Conservation (phyloP, 2,888 invertebrate genomes). For the Acleris laterana region DNA sequence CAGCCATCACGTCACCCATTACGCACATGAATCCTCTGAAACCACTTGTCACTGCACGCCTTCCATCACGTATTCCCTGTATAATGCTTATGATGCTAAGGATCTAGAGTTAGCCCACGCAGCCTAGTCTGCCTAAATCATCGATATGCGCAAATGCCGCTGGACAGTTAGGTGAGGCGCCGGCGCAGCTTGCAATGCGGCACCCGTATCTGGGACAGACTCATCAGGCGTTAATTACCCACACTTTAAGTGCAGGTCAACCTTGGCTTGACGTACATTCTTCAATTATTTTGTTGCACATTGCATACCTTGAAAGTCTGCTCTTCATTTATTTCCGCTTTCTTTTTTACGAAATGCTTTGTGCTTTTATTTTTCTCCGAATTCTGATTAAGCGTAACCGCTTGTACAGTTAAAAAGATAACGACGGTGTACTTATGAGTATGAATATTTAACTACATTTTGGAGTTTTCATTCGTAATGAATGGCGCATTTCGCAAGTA, state of each 20-base stretch:
- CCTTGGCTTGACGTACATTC: slow-evolving; percentile 38
- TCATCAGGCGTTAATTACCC: slow-evolving; percentile 78
- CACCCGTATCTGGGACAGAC: slow-evolving; percentile 77
- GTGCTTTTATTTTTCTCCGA: slow-evolving; percentile 23
- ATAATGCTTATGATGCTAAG: not conserved
- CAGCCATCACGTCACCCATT: too few relatives aligned
- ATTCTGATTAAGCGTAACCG: not conserved
- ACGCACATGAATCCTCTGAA: too few relatives aligned
- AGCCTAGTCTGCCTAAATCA: slow-evolving; percentile 25
- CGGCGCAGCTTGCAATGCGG: slow-evolving; percentile 75
- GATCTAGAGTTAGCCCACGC: slow-evolving; percentile 9
- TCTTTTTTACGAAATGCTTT: slow-evolving; percentile 23
- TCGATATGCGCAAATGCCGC: slow-evolving; percentile 65
- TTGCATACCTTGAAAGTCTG: slow-evolving; percentile 30
- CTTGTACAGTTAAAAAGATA: not conserved
- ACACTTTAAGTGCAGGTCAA: slow-evolving; percentile 59
- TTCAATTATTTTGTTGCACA: slow-evolving; percentile 33
- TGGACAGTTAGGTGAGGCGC: slow-evolving; percentile 81
- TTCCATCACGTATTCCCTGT: too few relatives aligned
- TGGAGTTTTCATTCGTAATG: too few relatives aligned
- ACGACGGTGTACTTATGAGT: not conserved
- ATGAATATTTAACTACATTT: too few relatives aligned
- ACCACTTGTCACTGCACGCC: too few relatives aligned
- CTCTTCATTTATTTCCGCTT: slow-evolving; percentile 32
- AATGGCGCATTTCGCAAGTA: too few relatives aligned